Conservation (phyloP, 2,888 invertebrate species). For the Panorpa germanica region DNA sequence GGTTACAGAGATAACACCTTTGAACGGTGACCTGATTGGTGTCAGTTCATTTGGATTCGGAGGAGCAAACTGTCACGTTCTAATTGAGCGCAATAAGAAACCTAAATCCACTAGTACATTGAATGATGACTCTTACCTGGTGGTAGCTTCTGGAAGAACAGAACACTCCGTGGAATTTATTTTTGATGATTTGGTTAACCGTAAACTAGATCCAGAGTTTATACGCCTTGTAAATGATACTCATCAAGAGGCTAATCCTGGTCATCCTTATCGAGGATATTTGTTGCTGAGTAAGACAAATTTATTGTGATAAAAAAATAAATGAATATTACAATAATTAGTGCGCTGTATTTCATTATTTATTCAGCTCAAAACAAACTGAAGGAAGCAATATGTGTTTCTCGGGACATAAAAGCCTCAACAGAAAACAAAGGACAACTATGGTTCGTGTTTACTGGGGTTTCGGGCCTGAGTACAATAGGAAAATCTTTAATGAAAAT, state of each 20-base stretch:
- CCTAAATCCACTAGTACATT: slow-evolving; percentile 27
- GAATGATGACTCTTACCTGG: slow-evolving; percentile 39
- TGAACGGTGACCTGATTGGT: slow-evolving; percentile 51
- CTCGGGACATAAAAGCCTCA: no score
- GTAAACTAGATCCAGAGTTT: slow-evolving; percentile 32
- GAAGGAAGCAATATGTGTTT: no score
- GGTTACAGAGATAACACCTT: slow-evolving; percentile 44
- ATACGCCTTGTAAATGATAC: slow-evolving; percentile 31
- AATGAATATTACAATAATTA: no score
- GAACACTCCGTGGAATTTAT: slow-evolving; percentile 44
- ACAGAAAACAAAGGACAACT: no score
- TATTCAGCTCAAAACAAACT: no score
- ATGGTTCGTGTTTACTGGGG: slow-evolving; percentile 47
- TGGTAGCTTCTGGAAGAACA: slow-evolving; percentile 55
- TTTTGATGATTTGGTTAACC: slow-evolving; percentile 34
- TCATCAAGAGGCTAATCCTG: slow-evolving; percentile 27
- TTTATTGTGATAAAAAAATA: no score
- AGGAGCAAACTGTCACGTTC: slow-evolving; percentile 55
- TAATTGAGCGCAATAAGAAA: slow-evolving; percentile 26
- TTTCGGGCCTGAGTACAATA: no score
- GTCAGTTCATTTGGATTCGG: slow-evolving; percentile 81
- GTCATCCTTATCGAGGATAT: slow-evolving; percentile 52
- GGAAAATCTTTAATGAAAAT: slow-evolving; percentile 48
- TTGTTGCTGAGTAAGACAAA: no score
- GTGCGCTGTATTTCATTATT: no score